Evolutionary conservation across 2,113 vertebrate genomes (phyloP), one percentile per base, ranked within the genome.

Genomic region (Leptobrachium leishanense): DNA sequence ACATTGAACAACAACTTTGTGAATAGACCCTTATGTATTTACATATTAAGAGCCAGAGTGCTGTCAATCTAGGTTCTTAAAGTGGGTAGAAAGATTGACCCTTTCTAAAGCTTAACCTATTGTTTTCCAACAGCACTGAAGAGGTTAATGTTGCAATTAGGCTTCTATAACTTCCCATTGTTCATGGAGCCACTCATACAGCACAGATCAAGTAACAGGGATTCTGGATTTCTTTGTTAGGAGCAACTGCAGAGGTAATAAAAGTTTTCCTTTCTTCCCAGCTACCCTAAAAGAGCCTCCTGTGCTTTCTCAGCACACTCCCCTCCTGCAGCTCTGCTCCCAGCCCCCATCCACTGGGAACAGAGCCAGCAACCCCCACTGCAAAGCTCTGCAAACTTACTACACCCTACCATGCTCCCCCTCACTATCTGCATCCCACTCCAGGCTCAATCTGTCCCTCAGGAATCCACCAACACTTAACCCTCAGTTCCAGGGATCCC

Each of bases 141-240:
- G 59, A 74, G 78, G 78, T 81, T 81, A 74, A 81, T 74, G 71
- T 68, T 81, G 64, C 71, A 81, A 81, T 81, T 74, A 74, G 78
- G 67, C 78, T 20, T 72, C 31, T 72, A 54, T 43, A 44, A 20
- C 43, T 68, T 81, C 62, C 71, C 65, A 73, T 72, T 79, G 64
- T 79, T 70, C 68, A 46, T 2, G n/a, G 69, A 54, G 64, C 31
- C 64, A 31, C 65, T 50, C 15, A 74, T 20, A 59, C 63, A 39
- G 63, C 59, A 46, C 71, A 74, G 78, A 81, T 81, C 63, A 20
- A 50, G 78, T 74, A 62, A 62, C 78, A 63, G 11, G 2, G 55
- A 59, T 41, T 68, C 15, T 63, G 64, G 57, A 20, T 53, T 68
- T 53, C 39, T 74, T 81, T 81, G 71, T 81, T 50, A 74, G 9